Base-by-base conservation (phyloP, 2,888 invertebrate species). In the Gasteruption jaculator region DNA sequence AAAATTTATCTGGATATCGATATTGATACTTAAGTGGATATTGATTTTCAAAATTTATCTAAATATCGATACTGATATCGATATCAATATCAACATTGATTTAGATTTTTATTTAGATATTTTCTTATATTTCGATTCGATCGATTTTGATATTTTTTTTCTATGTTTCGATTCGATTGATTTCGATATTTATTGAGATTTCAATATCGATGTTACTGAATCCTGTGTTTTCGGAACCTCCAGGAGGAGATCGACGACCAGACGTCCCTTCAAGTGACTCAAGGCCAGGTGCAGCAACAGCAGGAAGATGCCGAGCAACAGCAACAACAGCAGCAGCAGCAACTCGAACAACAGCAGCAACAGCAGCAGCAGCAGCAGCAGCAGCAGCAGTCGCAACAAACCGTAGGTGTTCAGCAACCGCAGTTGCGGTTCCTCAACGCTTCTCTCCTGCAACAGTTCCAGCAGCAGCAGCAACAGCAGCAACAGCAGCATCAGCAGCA, bases 371-470 rank as follows among this genome's bases (percentile, higher is more conserved):
- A 54, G 40, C 54, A 52, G 33, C 57, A 50, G 26, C 60, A 56
- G 29, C 54, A 53, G 35, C 61, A 56, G 19, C 56, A 57, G 38
- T 54, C 56, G 43, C 56, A 48, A 25, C 35, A 57, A 57, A n/a
- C n/a, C n/a, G n/a, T n/a, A n/a, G n/a, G n/a, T n/a, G 50, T 54
- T 48, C 53, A 56, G 14, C 62, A 62, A 29, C 61, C 66, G 0
- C 71, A 71, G 42, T 66, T 71, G 24, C 60, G 69, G 16, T 65
- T 68, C 39, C 47, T 68, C 35, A 71, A 61, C 5, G 62, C 69
- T 0, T 67, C 63, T 40, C 64, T 70, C 2, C 54, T 71, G 45
- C 72, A 73, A 15, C 71, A 73, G 31, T 57, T 71, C 34, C 71
- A 68, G 29, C 69, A 70, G 31, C 64, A 57, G 46, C 60, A 71